Base-by-base conservation (phyloP, 2,113 vertebrate species). In the Nothoprocta pentlandii region DNA sequence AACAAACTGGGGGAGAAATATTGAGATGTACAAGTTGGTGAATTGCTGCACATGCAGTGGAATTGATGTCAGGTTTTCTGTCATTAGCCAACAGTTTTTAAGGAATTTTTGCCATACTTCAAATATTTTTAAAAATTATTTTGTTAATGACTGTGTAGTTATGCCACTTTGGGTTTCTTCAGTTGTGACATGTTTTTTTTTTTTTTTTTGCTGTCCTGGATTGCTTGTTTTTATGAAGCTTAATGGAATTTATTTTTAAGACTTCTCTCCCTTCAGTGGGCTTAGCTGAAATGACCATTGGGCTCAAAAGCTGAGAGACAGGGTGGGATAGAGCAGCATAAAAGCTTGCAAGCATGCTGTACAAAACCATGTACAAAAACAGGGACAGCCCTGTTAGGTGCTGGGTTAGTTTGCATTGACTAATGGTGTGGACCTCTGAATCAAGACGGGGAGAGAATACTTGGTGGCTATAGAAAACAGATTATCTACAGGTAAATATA, bases 61-160 rank as follows among this genome's bases (percentile, higher is more conserved):
- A 92, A 82, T 11, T 0, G 0, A 8, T 66, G 22, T 58, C 13
- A 58, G 2, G 25, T 47, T 88, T 75, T n/a, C 36, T 47, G 12
- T 74, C 51, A 80, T 88, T 61, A 6, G 0, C 26, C 83, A 34
- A 21, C 23, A 62, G 8, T 12, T 47, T 73, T 88, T 77, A 84
- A 81, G 76, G 61, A 54, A 36, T 83, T 78, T 9, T 68, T 80
- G 56, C 56, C 10, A 3, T 34, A 28, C 64, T 92, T 88, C 42
- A 70, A 14, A 51, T 4, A 12, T 70, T 87, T 77, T 10, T 86
- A 28, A 84, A 71, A 49, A 39, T 90, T 85, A 69, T 83, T n/a
- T 19, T 69, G 61, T 14, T 87, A 54, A 70, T 67, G 70, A 77
- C 59, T 83, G 14, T 4, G 6, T 15, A 8, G 13, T 94, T 17